Evolutionary conservation across 2,888 invertebrate species (phyloP), one percentile per base, ranked within the genome.

Genomic region (Melieria crassipennis): DNA sequence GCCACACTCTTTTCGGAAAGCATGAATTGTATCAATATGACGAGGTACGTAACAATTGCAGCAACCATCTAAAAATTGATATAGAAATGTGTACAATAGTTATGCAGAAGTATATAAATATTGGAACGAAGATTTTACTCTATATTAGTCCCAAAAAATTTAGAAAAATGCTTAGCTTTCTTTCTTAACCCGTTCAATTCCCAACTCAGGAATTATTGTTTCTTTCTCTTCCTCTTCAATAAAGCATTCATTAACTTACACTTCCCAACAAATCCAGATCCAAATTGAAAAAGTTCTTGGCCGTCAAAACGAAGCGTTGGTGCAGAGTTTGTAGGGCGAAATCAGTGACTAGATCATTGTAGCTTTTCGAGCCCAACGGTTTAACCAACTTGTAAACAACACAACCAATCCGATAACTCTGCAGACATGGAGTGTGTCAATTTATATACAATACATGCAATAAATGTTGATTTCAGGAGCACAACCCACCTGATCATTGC

Each of bases 1-100:
- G 7, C 16, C 61, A 45, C 46, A 55, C 9, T 61, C 7, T 58
- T 79, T 73, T 84, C 84, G 6, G 83, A 81, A 9, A 85, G 79
- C 82, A 84, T 83, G 66, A 87, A 86, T 66, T 87, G 86, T 73
- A 87, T 82, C 7, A 86, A 79, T 7, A 87, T 86, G 61, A 85
- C 83, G 50, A 84, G 75, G 72, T 85, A 84, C 0, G 84, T 86
- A 4, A 84, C 81, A 67, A 84, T 82, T 13, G 85, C 83, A 50
- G 83, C 83, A 65, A 81, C 79, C 85, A 86, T 85, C 84, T 86
- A 30, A 7, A 77, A 65, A 30, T 7, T 1, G 57, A 57, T 7
- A 43, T 13, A 3, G 7, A 45, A 30, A 64, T 13, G 11, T 45
- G 7, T 6, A 30, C 5, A 65, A 50, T 43, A n/a, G n/a, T n/a